Conservation (phyloP, 53 echinoderm and acorn worm genomes). For the Paelopatides confundens region DNA sequence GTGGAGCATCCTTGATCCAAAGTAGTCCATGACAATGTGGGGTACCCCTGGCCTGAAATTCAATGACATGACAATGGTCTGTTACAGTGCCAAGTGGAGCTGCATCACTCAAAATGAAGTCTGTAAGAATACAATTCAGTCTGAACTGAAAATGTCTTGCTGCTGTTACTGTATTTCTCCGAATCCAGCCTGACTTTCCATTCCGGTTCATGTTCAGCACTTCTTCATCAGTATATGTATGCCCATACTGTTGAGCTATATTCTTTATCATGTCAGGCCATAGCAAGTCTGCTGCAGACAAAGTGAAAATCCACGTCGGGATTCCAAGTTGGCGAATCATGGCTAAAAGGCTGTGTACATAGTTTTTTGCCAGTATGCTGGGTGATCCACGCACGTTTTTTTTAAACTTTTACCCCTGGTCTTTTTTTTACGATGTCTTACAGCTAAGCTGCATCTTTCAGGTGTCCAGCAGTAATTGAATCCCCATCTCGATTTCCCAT, state of each 20-base stretch:
- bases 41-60: too few relatives aligned
- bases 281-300: slow-evolving; percentile 63
- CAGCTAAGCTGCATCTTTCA: slow-evolving; percentile 50
- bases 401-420: slow-evolving; percentile 60
- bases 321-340: slow-evolving; percentile 72
- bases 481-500: slow-evolving; percentile 50
- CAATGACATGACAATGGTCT: too few relatives aligned
- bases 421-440: slow-evolving; percentile 52
- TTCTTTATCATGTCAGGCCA: too few relatives aligned
- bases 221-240: slow-evolving; percentile 33
- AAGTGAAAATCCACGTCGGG: slow-evolving; percentile 70
- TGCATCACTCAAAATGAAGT: too few relatives aligned
- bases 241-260: too few relatives aligned
- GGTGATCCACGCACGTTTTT: slow-evolving; percentile 72
- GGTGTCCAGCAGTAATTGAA: slow-evolving; percentile 47
- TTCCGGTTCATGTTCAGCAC: slow-evolving; percentile 38
- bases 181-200: slow-evolving; percentile 39
- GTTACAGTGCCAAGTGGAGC: too few relatives aligned
- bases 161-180: slow-evolving; percentile 46
- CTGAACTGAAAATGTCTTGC: slow-evolving; percentile 65
- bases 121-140: too few relatives aligned
- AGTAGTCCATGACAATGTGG: too few relatives aligned
- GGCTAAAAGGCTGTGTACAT: slow-evolving; percentile 65
- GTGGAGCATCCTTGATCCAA: too few relatives aligned
- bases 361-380: slow-evolving; percentile 70